A percentile compares a stretch with the other conserved stretches of the same genome.
Evolutionary conservation across 2,888 invertebrate genomes (phyloP).

Genomic region (Agonum fuliginosum): DNA sequence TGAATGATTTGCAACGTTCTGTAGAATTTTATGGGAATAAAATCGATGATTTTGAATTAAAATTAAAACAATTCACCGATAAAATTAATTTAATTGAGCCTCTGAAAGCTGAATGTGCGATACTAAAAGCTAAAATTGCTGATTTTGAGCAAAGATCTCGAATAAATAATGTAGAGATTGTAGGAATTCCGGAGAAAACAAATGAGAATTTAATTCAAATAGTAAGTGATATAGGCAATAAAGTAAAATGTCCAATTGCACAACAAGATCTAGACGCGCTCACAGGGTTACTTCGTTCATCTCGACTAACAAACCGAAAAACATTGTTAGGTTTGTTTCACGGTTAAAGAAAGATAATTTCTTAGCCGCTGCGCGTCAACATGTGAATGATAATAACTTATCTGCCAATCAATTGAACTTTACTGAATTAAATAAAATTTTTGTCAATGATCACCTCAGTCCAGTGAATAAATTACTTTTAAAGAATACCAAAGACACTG

Average conservation of each 20-base stretch:
- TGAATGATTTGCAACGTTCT: background rate
- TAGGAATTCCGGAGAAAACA: background rate
- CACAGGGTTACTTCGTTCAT: background rate
- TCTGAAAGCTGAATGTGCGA: background rate
- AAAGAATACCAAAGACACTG: background rate
- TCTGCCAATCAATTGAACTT: background rate
- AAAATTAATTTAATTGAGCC: conserved; percentile 16
- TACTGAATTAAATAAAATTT: background rate
- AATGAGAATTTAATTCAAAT: background rate
- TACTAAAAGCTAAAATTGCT: background rate
- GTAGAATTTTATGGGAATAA: background rate
- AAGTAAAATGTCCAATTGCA: background rate
- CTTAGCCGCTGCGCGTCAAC: background rate
- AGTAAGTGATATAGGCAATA: background rate
- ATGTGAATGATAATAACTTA: background rate
- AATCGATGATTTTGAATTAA: background rate
- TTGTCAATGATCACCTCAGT: background rate
- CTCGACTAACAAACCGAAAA: background rate
- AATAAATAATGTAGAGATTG: conserved; percentile 1
- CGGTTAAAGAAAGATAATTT: background rate
- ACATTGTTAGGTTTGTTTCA: background rate
- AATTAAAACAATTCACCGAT: background rate
- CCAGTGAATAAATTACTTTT: background rate
- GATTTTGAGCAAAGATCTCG: background rate
- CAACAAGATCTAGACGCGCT: background rate